Evolutionary conservation across 2,113 vertebrate species (phyloP).

Genomic region (Pangasianodon hypophthalmus): DNA sequence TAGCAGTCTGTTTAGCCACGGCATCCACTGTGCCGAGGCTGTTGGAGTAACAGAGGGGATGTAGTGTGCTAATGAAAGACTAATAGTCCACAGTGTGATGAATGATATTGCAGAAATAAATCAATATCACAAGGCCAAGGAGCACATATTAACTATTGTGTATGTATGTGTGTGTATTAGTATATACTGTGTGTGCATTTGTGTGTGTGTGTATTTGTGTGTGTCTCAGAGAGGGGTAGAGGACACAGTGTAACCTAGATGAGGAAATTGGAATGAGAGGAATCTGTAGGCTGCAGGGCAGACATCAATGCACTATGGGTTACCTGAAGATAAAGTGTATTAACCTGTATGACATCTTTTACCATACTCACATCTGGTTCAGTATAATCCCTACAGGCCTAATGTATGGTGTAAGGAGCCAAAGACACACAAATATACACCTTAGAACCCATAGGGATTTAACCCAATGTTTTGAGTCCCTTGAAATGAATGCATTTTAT

Average conservation of each 20-base stretch:
- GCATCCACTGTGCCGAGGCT: conserved; percentile 9
- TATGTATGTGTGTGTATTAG: conserved; percentile 6
- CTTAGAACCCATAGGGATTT: neutral
- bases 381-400: conserved; percentile 16
- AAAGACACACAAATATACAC: conserved; percentile 13
- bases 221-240: conserved; percentile 2
- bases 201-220: conserved; percentile 18
- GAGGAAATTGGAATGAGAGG: conserved; percentile 19
- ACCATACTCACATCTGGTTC: conserved; percentile 25
- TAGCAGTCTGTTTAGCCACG: conserved; percentile 12
- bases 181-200: neutral
- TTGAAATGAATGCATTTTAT: neutral
- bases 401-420: neutral
- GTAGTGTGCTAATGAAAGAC: conserved; percentile 50
- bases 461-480: neutral
- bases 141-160: conserved; percentile 31
- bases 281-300: conserved; percentile 26
- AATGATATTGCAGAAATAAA: conserved; percentile 42
- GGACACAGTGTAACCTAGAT: conserved; percentile 23
- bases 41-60: conserved; percentile 32
- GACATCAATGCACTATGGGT: conserved; percentile 2
- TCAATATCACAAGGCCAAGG: conserved; percentile 42
- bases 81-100: conserved; percentile 43
- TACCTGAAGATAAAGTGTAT: conserved; percentile 37
- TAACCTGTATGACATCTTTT: conserved; percentile 37